Evolutionary conservation across 2,113 vertebrate genomes (phyloP).

Genomic region (Myotis brandtii): DNA sequence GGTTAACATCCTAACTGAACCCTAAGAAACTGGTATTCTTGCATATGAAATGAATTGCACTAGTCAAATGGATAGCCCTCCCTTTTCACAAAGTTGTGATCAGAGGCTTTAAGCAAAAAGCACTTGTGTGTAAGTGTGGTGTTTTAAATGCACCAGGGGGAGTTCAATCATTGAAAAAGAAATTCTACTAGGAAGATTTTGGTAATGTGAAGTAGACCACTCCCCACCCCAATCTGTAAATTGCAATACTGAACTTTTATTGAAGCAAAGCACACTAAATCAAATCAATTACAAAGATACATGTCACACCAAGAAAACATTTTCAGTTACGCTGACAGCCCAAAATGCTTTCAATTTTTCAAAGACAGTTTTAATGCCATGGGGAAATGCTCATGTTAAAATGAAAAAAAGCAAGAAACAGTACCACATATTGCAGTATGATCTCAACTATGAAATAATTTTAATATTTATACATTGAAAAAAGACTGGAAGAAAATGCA

Average conservation of each 20-base stretch:
- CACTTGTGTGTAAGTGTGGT: background rate
- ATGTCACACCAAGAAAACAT: constrained; percentile 79
- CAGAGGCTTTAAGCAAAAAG: constrained; percentile 38
- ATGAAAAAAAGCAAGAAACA: constrained; percentile 75
- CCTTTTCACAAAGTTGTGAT: constrained; percentile 41
- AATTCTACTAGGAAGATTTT: constrained; percentile 48
- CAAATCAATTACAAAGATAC: constrained; percentile 80
- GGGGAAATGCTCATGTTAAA: constrained; percentile 69
- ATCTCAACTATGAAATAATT: constrained; percentile 74
- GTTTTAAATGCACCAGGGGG: constrained; percentile 34
- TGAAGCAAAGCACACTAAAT: constrained; percentile 81
- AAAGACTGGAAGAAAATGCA: constrained; percentile 74
- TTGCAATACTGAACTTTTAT: constrained; percentile 80
- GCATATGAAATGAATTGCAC: background rate
- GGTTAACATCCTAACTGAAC: constrained; percentile 20
- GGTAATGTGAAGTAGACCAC: constrained; percentile 77
- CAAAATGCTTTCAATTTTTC: constrained; percentile 79
- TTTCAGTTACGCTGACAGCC: constrained; percentile 77
- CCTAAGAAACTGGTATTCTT: constrained; percentile 3
- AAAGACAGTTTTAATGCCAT: constrained; percentile 79
- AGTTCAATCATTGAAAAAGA: constrained; percentile 29
- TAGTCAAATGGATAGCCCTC: background rate
- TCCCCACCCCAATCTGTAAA: constrained; percentile 80
- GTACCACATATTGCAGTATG: constrained; percentile 72
- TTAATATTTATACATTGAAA: constrained; percentile 77